These are phyloP conservation scores for Halcyon malimbica DNA, from an alignment of 2,113 vertebrate species.

Conservation along the genomic window DNA sequence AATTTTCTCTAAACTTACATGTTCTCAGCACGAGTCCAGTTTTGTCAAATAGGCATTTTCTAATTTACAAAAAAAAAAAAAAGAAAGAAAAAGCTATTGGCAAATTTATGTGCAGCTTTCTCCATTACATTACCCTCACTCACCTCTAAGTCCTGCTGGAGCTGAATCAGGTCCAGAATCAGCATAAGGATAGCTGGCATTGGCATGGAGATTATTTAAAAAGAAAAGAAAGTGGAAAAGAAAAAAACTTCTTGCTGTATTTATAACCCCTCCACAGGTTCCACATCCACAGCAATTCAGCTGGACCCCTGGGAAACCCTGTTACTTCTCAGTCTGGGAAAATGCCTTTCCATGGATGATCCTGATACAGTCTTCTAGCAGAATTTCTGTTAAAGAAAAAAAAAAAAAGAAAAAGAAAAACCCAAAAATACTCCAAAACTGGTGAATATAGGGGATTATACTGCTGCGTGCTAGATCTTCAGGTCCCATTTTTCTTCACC, in stretches of 20 bases:
- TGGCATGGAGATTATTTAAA: neutral
- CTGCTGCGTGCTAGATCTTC: neutral
- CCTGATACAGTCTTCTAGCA: neutral
- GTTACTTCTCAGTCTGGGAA: neutral
- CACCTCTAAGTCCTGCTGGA: neutral
- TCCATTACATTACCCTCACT: neutral
- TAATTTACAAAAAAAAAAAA: neutral
- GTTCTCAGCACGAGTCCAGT: neutral
- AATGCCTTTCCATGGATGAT: neutral
- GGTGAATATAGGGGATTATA: neutral
- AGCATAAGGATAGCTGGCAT: neutral
- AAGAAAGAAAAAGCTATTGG: neutral
- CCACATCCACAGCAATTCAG: neutral
- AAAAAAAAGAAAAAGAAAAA: no score
- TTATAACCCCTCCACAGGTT: neutral
- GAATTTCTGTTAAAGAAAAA: neutral
- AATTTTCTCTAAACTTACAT: neutral
- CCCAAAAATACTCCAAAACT: fast-evolving
- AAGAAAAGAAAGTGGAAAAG: neutral
- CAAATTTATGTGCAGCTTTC: neutral
- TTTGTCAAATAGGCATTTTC: neutral
- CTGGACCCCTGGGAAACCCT: neutral
- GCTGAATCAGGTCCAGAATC: neutral
- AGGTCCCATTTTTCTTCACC: neutral
- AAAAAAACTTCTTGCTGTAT: neutral